Base-by-base conservation (phyloP, 2,113 vertebrate genomes). In the Oryzias javanicus region DNA sequence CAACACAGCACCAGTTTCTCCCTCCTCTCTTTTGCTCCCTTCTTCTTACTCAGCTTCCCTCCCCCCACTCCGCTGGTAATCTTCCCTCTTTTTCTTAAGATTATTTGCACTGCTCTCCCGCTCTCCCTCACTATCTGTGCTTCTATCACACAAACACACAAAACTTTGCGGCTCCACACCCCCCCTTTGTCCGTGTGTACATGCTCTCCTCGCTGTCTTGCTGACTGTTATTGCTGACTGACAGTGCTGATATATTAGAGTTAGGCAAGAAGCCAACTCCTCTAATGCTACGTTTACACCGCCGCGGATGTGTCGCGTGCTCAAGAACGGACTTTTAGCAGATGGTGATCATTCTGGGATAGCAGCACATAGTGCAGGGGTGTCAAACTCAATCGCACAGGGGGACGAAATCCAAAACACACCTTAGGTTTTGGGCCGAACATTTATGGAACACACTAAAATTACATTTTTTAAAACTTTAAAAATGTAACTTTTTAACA, bases 161-260 rank as follows among this genome's bases (percentile, higher is more conserved):
- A 56, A 78, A 76, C 59, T 67, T 76, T 44, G 61, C 65, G 60
- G 42, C 41, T 44, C 53, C 55, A 24, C 66, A 49, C 52, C 57
- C 60, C 22, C 48, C 40, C 46, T 49, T 49, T 24, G 35, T 46
- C 55, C 59, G 42, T 42, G 55, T 56, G 44, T 65, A 18, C 56
- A 25, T 18, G 27, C 48, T 48, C 24, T 52, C 49, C 60, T 55
- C 55, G 49, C 25, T 35, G 67, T 60, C 60, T 75, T 55, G 60
- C 76, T 80, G 76, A 77, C 81, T 89, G 83, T 86, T 88, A 75
- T 86, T 87, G 80, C 80, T 85, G 82, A 85, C 83, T 89, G 89
- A 90, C 89, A 79, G 78, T 85, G 75, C 79, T 90, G 89, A 90
- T 92, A 88, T 90, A 91, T 82, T 88, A 77, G 83, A 86, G 71